Conservation (phyloP, 2,888 invertebrate genomes). For the Drosophila parthenogenetica region DNA sequence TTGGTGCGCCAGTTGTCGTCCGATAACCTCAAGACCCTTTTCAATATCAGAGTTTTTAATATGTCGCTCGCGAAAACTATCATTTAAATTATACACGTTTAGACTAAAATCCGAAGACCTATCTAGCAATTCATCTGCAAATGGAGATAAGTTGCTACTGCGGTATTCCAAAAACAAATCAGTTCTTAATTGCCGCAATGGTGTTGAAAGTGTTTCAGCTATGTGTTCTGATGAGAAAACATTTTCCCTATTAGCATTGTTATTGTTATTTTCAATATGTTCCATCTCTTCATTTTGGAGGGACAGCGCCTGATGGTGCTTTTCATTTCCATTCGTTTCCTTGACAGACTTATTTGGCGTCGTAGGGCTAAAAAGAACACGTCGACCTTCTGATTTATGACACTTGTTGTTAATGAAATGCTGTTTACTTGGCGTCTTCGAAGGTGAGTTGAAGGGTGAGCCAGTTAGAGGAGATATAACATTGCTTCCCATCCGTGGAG, state of each 20-base stretch:
- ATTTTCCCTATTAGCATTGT: constrained; percentile 25
- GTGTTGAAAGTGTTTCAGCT: constrained; percentile 52
- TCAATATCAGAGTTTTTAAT: constrained; percentile 90
- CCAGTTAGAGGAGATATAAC: constrained; percentile 62
- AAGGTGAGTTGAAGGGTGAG: constrained; percentile 71
- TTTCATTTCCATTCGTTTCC: constrained; percentile 64
- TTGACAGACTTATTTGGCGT: constrained; percentile 14
- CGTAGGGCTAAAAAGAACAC: constrained; percentile 64
- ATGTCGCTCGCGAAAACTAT: constrained; percentile 83
- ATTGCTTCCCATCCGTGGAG: constrained; percentile 86
- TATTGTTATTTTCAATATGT: constrained; percentile 63
- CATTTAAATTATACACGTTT: constrained; percentile 39
- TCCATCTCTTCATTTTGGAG: constrained; percentile 11
- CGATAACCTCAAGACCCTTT: constrained; percentile 95
- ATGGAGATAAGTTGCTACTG: constrained; percentile 57
- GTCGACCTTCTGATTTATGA: constrained; percentile 34
- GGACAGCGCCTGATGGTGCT: background rate
- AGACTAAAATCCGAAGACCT: constrained; percentile 21
- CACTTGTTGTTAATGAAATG: constrained; percentile 28
- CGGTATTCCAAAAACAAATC: constrained; percentile 79
- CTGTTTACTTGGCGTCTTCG: constrained; percentile 57
- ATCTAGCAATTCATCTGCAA: constrained; percentile 42
- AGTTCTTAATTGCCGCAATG: constrained; percentile 53
- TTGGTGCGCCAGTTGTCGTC: constrained; percentile 89
- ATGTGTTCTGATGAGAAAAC: constrained; percentile 3